Evolutionary conservation across 2,113 vertebrate genomes (phyloP), one percentile per base, ranked within the genome.

Genomic region (Tragelaphus strepsiceros): DNA sequence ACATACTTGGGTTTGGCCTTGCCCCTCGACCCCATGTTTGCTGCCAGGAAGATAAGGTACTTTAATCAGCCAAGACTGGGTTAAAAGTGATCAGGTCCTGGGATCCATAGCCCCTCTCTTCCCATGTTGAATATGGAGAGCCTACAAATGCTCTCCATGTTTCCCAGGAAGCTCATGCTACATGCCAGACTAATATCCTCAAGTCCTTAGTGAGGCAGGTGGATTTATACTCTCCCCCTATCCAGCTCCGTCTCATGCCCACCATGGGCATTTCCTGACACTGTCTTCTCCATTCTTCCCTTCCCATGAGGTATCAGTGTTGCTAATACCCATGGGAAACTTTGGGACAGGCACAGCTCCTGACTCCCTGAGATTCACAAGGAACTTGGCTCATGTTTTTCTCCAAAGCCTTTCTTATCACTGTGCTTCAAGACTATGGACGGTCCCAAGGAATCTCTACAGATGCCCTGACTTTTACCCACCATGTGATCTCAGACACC

Each of bases 351-450:
- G 4, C 71, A 8, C 32, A 43, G 24, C 8, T 26, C 56, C 58
- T 15, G 11, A 39, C 9, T 26, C 62, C 74, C 54, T 5, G 4
- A 22, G 30, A 39, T 58, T 84, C 78, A 51, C 39, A 2, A 16
- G 91, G 59, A 64, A 49, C 81, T 32, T 19, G n/a, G 28, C 14
- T 2, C 71, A 17, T 92, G 22, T 84, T 88, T 91, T 88, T 46
- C 93, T 77, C 51, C 88, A 13, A 62, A 99, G 98, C 98, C 8
- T 99, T 99, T 54, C 97, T 99, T 7, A 98, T 93, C 0, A 96
- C 98, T 4, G 97, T 98, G n/a, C 97, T 98, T 49, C 98, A 98
- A 91, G 98, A 98, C 77, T 96, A 98, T 5, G 98, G 98, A 10
- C 95, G 98, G 16, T 43, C 95, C 62, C 97, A 71, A 1, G 90